Evolutionary conservation across 2,888 invertebrate genomes (phyloP).

Genomic region (Hartigia nigra): DNA sequence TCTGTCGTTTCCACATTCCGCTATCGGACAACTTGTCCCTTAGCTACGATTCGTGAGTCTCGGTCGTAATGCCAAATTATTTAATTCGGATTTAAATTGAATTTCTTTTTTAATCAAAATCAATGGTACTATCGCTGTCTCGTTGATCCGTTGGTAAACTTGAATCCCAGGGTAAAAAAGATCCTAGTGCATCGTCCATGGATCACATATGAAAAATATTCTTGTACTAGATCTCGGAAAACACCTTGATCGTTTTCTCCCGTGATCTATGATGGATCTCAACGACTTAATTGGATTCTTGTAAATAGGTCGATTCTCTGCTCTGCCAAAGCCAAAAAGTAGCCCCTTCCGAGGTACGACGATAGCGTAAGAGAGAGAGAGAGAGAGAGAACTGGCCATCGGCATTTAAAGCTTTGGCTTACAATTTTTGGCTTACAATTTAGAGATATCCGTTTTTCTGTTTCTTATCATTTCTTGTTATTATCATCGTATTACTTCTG

Average conservation of each 20-base stretch:
- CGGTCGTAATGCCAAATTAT: background rate
- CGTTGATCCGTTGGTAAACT: background rate
- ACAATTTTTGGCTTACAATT: slow-evolving; percentile 41
- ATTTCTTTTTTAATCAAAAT: background rate
- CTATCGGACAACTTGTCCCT: too few species aligned
- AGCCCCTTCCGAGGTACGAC: slow-evolving; percentile 60
- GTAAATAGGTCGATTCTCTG: slow-evolving; percentile 59
- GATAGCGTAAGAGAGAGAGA: slow-evolving; percentile 32
- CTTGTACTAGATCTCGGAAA: background rate
- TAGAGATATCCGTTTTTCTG: background rate
- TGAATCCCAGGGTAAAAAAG: background rate
- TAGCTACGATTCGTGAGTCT: background rate
- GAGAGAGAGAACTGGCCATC: slow-evolving; percentile 35
- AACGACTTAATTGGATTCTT: slow-evolving; percentile 40
- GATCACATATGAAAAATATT: background rate
- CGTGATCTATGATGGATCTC: slow-evolving; percentile 2
- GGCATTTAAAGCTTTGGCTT: slow-evolving; percentile 52
- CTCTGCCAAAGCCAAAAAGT: slow-evolving; percentile 59
- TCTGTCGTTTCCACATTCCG: too few species aligned
- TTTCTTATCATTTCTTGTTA: background rate
- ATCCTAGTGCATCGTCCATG: background rate
- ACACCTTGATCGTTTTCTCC: background rate
- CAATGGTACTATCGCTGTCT: background rate
- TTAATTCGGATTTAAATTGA: background rate
- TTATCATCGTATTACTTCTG: background rate